Evolutionary conservation across 2,797 vertebrate genomes (phyloP).

Genomic region (Tympanoctomys barrerae): DNA sequence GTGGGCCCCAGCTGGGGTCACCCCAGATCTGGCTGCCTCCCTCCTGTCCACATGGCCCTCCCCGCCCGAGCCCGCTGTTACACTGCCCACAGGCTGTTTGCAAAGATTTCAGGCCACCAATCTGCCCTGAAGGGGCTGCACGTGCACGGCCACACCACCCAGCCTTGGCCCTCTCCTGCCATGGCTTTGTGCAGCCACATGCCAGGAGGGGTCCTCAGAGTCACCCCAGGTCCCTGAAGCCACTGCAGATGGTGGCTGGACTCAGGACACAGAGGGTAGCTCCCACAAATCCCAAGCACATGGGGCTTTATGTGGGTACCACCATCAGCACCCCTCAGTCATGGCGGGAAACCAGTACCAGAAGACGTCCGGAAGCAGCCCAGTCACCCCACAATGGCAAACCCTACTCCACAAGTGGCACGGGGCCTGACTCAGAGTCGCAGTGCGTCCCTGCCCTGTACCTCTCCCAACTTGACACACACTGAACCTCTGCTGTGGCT

Average conservation of each 20-base stretch:
- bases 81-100: background rate
- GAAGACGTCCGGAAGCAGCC: background rate
- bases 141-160: accelerated
- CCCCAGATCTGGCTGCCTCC: background rate
- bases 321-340: accelerated
- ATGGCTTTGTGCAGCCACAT: accelerated
- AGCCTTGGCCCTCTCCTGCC: background rate
- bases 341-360: background rate
- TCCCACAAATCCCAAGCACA: no score
- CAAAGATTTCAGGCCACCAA: background rate
- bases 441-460: background rate
- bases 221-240: background rate
- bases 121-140: background rate
- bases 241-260: background rate
- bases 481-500: background rate
- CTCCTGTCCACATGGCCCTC: background rate
- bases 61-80: no score
- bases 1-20: background rate
- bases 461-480: accelerated
- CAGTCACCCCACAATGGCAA: background rate
- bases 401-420: background rate
- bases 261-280: background rate
- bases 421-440: background rate
- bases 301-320: no score
- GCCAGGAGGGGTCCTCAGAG: no score